phyloP scores from a whole-genome alignment of 2,888 invertebrate species.

The Yponomeuta malinellus region DNA sequence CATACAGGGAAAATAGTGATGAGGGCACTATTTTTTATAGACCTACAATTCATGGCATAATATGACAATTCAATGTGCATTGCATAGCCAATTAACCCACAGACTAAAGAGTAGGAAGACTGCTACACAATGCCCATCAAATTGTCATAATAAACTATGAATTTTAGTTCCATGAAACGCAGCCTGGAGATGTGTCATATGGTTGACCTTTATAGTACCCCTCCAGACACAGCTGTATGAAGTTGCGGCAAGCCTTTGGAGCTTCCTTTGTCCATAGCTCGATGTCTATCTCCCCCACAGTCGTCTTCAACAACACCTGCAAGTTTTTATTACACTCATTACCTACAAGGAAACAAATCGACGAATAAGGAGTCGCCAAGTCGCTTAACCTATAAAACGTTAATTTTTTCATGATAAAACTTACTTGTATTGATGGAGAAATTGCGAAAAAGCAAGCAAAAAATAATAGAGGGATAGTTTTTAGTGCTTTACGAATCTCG shows the following conservation, averaged over 20 bases:
- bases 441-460: neutral
- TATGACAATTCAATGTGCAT: too few species aligned
- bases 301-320: slow-evolving; percentile 92
- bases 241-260: slow-evolving; percentile 95
- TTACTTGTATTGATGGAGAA: neutral
- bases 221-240: slow-evolving; percentile 97
- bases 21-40: too few species aligned
- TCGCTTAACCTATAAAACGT: neutral
- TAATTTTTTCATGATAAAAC: neutral
- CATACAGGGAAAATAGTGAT: too few species aligned
- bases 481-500: neutral
- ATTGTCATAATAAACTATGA: too few species aligned
- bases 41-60: too few species aligned
- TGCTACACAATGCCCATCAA: too few species aligned
- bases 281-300: slow-evolving; percentile 97
- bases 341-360: slow-evolving; percentile 8
- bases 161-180: too few species aligned
- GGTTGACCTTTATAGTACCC: slow-evolving; percentile 88
- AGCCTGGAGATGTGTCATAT: too few species aligned
- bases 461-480: neutral
- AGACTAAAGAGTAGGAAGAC: too few species aligned
- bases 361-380: neutral
- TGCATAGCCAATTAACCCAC: too few species aligned
- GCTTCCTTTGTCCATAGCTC: slow-evolving; percentile 98
- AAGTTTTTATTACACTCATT: slow-evolving; percentile 26